These are phyloP conservation scores for Aleadryas rufinucha DNA, from an alignment of 2,113 vertebrate species.

Conservation along the genomic window DNA sequence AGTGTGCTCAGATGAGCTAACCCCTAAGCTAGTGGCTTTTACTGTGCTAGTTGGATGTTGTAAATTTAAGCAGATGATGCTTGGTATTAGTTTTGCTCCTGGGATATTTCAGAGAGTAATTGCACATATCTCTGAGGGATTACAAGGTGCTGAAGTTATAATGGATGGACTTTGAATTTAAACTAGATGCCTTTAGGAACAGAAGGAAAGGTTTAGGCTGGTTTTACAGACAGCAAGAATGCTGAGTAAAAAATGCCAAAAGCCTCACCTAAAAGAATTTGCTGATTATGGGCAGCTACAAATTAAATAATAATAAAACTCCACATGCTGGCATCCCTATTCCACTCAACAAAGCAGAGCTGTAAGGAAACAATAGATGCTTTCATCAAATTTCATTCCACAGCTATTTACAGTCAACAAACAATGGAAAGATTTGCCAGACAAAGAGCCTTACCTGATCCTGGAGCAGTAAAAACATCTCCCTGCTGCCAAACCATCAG, in stretches of 20 bases:
- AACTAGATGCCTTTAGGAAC: constrained; percentile 16
- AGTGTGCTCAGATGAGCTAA: constrained; percentile 22
- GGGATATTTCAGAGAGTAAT: constrained; percentile 57
- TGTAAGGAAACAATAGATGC: neutral
- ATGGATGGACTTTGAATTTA: constrained; percentile 42
- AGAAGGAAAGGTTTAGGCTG: constrained; percentile 38
- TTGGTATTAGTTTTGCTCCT: constrained; percentile 50
- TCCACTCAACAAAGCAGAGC: neutral
- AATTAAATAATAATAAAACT: constrained; percentile 26
- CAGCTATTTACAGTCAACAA: neutral
- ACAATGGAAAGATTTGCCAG: neutral
- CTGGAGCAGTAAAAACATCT: neutral
- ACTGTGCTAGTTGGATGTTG: constrained; percentile 43
- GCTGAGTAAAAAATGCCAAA: constrained; percentile 5
- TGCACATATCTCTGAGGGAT: constrained; percentile 49
- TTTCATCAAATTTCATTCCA: neutral
- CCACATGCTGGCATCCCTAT: neutral
- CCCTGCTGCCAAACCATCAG: neutral
- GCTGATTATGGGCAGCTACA: constrained; percentile 38
- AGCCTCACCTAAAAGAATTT: constrained; percentile 27
- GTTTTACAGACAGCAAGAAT: constrained; percentile 40
- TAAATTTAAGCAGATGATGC: constrained; percentile 63
- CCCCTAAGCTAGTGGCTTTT: constrained; percentile 32
- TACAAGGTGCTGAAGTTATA: constrained; percentile 59
- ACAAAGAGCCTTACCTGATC: neutral